Evolutionary conservation across 2,113 vertebrate species (phyloP).

Genomic region (Ciconia maguari): DNA sequence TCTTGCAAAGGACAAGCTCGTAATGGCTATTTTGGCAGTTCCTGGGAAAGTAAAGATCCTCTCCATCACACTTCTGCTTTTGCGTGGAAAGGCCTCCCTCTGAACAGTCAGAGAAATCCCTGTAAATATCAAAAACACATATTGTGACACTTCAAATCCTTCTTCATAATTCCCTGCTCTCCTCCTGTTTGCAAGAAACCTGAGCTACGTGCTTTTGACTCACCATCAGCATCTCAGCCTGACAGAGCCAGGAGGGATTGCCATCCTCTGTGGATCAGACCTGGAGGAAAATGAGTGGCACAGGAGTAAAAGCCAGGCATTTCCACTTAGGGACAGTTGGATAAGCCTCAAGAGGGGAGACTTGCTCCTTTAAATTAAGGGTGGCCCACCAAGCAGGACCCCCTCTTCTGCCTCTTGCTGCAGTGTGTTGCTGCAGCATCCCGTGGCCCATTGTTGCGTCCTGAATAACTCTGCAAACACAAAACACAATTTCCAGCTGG

Average conservation of each 20-base stretch:
- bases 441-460: accelerated
- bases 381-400: neutral
- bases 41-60: neutral
- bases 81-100: neutral
- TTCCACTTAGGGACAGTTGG: neutral
- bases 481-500: neutral
- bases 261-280: neutral
- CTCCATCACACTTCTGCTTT: neutral
- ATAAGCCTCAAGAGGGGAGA: neutral
- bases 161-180: neutral
- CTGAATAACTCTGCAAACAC: neutral
- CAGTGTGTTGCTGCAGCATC: neutral
- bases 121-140: neutral
- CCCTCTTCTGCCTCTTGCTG: neutral
- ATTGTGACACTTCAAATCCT: neutral
- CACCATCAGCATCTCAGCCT: neutral
- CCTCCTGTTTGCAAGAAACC: neutral
- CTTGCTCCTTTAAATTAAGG: neutral
- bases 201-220: neutral
- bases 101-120: neutral
- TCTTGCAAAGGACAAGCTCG: neutral
- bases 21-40: neutral
- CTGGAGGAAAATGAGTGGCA: neutral
- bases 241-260: neutral
- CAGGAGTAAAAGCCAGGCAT: neutral